Evolutionary conservation across 2,113 vertebrate genomes (phyloP).

Genomic region (Urocitellus parryii): DNA sequence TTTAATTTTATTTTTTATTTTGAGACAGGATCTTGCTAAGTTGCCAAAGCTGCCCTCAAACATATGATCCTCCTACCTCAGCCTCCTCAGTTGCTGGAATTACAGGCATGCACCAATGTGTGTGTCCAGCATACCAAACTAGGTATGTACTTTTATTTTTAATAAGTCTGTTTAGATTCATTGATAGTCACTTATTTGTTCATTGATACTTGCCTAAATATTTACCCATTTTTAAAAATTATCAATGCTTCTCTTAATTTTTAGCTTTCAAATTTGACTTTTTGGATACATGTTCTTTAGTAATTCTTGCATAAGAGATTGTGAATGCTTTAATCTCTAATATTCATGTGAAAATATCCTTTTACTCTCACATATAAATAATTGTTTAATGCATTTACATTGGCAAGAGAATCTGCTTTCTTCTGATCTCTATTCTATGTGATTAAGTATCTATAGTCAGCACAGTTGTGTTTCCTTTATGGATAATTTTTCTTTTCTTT

Average conservation of each 20-base stretch:
- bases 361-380: neutral
- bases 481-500: neutral
- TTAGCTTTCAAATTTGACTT: neutral
- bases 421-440: neutral
- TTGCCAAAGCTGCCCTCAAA: too few species aligned
- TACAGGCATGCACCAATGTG: neutral
- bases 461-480: neutral
- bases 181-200: neutral
- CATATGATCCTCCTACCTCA: too few species aligned
- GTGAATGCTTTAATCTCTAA: neutral
- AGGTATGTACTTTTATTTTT: neutral
- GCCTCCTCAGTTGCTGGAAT: too few species aligned
- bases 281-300: neutral
- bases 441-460: neutral
- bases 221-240: neutral
- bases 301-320: neutral
- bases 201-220: neutral
- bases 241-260: neutral
- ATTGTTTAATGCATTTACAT: neutral
- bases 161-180: neutral
- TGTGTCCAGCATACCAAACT: neutral
- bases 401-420: neutral
- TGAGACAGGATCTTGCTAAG: too few species aligned
- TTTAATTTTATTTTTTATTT: too few species aligned
- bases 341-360: neutral